Conservation (phyloP, 2,888 invertebrate genomes). For the Apamea crenata region DNA sequence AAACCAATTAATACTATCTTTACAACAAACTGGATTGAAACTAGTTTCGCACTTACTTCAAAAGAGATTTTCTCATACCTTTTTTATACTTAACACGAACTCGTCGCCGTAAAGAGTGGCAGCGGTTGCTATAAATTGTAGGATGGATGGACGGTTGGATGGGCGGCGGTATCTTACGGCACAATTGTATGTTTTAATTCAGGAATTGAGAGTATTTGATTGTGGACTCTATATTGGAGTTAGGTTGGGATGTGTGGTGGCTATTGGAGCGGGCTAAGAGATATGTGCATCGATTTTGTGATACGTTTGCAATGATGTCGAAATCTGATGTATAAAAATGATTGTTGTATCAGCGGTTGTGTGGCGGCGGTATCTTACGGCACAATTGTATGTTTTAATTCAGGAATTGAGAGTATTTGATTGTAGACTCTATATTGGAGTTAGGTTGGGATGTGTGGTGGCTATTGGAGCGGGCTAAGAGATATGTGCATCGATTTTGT, state of each 20-base stretch:
- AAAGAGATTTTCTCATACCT: conserved; percentile 43
- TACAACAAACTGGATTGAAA: conserved; percentile 35
- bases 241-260: conserved; percentile 22
- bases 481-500: neutral
- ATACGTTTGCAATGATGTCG: too few relatives aligned
- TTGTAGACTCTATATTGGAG: conserved; percentile 48
- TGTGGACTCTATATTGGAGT: conserved; percentile 44
- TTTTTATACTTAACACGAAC: conserved; percentile 55
- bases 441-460: conserved; percentile 24
- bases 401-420: conserved; percentile 65
- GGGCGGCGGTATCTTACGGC: conserved; percentile 43
- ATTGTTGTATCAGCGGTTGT: too few relatives aligned
- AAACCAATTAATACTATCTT: conserved; percentile 26
- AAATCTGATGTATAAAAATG: too few relatives aligned
- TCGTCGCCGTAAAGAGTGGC: conserved; percentile 52
- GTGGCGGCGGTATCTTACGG: conserved; percentile 45
- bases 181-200: conserved; percentile 67
- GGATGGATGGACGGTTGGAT: conserved; percentile 40
- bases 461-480: conserved; percentile 24
- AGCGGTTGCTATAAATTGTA: conserved; percentile 57
- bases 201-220: conserved; percentile 65
- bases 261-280: conserved; percentile 25
- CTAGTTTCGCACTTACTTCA: conserved; percentile 60
- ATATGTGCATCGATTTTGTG: neutral
- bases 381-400: conserved; percentile 66